phyloP scores from a whole-genome alignment of 2,797 vertebrate genomes.

The Nothura maculosa region DNA sequence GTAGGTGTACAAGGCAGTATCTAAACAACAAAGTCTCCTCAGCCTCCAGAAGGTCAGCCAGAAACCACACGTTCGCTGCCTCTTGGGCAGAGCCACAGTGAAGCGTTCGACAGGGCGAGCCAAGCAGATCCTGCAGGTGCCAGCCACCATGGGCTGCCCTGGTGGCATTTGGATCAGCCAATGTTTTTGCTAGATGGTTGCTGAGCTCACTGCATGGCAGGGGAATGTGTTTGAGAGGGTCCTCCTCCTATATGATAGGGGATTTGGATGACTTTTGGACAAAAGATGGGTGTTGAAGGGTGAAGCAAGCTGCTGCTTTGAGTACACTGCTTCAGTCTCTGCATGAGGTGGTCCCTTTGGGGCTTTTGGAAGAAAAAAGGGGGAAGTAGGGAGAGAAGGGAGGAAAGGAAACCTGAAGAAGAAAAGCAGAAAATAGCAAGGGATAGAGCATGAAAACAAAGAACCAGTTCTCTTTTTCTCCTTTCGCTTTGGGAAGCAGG shows the following conservation, averaged over 20 bases:
- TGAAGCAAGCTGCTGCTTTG: background rate
- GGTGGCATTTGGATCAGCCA: background rate
- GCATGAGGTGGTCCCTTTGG: background rate
- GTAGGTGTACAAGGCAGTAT: slow-evolving; percentile 4
- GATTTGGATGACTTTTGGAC: background rate
- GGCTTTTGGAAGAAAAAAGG: background rate
- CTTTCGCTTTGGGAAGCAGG: background rate
- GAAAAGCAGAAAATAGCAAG: background rate
- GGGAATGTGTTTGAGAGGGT: background rate
- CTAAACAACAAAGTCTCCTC: background rate
- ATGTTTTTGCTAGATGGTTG: background rate
- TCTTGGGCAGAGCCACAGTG: background rate
- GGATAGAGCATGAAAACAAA: background rate
- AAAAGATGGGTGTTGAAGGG: background rate
- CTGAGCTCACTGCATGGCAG: background rate
- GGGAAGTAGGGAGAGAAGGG: background rate
- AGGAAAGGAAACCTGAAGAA: background rate
- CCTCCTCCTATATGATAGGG: background rate
- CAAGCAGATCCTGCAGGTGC: background rate
- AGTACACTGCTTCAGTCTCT: background rate
- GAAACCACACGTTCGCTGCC: background rate
- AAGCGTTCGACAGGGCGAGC: background rate
- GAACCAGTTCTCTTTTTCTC: background rate
- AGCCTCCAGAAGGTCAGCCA: slow-evolving; percentile 51
- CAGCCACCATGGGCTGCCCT: background rate